phyloP scores from a whole-genome alignment of 2,113 vertebrate species.

The Sebastes schlegelii region DNA sequence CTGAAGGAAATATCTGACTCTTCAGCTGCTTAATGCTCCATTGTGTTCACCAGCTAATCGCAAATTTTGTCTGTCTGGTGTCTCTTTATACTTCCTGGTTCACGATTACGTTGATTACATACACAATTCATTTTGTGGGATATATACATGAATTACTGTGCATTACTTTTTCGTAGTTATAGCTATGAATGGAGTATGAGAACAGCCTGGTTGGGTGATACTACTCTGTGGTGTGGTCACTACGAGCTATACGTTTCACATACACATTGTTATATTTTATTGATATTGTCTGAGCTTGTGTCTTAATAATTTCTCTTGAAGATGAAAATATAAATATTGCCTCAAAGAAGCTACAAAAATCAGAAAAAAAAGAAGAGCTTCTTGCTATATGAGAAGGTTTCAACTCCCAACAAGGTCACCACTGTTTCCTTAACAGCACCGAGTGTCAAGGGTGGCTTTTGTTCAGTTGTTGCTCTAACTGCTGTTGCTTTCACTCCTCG shows the following conservation, averaged over 20 bases:
- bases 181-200: too few species aligned
- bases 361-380: background rate
- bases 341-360: background rate
- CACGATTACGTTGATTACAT: too few species aligned
- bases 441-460: slow-evolving; percentile 55
- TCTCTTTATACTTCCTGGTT: too few species aligned
- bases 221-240: background rate
- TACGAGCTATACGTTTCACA: background rate
- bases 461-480: slow-evolving; percentile 39
- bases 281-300: background rate
- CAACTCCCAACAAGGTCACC: slow-evolving; percentile 52
- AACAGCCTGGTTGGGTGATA: too few species aligned
- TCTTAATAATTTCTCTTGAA: background rate
- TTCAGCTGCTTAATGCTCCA: too few species aligned
- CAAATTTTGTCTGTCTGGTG: too few species aligned
- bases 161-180: too few species aligned
- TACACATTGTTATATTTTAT: background rate
- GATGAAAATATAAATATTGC: background rate
- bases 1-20: too few species aligned
- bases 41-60: too few species aligned
- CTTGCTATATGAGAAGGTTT: background rate
- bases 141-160: too few species aligned
- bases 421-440: slow-evolving; percentile 47
- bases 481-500: slow-evolving; percentile 41
- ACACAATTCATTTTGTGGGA: too few species aligned